These are phyloP conservation scores for Diaprepes abbreviatus DNA, from an alignment of 2,888 invertebrate species.

Conservation along the genomic window DNA sequence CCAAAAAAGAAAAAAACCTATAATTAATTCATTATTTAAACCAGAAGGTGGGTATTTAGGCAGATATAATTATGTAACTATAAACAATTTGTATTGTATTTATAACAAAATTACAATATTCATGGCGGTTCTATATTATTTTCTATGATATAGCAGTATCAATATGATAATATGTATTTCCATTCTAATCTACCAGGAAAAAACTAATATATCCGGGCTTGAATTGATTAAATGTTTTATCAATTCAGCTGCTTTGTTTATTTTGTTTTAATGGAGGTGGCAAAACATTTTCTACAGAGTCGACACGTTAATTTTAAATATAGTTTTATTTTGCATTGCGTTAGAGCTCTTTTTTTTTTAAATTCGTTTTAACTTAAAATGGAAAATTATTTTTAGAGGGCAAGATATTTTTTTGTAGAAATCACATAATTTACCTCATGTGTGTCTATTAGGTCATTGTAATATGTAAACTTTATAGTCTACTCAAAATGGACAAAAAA, in stretches of 20 bases:
- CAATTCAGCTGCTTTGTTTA: conserved; percentile 23
- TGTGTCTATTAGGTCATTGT: too few relatives aligned
- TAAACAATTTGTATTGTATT: conserved; percentile 23
- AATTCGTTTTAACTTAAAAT: too few relatives aligned
- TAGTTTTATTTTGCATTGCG: too few relatives aligned
- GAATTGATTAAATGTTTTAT: conserved; percentile 45
- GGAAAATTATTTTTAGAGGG: too few relatives aligned
- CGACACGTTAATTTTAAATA: not conserved
- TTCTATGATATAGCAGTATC: conserved; percentile 31
- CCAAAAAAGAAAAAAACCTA: too few relatives aligned
- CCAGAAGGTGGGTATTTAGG: conserved; percentile 31
- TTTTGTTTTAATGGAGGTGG: conserved; percentile 19
- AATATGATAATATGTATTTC: conserved; percentile 26
- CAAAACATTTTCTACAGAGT: not conserved
- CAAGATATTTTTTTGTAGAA: too few relatives aligned
- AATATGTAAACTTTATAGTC: too few relatives aligned
- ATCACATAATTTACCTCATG: too few relatives aligned
- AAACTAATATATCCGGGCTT: conserved; percentile 46
- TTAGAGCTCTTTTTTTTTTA: too few relatives aligned
- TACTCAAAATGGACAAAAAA: too few relatives aligned
- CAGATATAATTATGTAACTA: conserved; percentile 17
- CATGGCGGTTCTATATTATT: conserved; percentile 22
- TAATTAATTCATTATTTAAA: conserved; percentile 8
- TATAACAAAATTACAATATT: conserved; percentile 22
- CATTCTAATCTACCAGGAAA: conserved; percentile 42